Evolutionary conservation across 2,888 invertebrate species (phyloP).

Genomic region (Mesorhabditis sp.): DNA sequence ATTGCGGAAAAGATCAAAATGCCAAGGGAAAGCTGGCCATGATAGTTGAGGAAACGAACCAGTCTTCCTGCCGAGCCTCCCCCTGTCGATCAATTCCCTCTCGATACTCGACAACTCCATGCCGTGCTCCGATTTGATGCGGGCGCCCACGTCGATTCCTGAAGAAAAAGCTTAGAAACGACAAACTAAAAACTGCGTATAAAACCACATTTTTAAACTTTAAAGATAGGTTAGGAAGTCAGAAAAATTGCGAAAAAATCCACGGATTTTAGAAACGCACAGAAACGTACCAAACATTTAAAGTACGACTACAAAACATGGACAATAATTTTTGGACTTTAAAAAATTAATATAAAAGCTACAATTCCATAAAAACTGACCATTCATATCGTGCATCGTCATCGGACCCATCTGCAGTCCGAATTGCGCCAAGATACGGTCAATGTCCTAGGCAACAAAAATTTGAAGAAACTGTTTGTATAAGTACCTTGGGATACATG

Average conservation of each 20-base stretch:
- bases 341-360: not conserved
- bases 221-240: too few species aligned
- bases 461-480: not conserved
- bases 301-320: too few species aligned
- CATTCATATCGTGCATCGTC: conserved; percentile 47
- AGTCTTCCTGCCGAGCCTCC: conserved; percentile 39
- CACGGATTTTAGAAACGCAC: too few species aligned
- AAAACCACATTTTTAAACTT: too few species aligned
- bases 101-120: conserved; percentile 27
- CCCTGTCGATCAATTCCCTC: conserved; percentile 22
- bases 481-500: conserved; percentile 19
- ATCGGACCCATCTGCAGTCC: conserved; percentile 46
- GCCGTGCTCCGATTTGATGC: conserved; percentile 34
- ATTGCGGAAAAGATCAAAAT: too few species aligned
- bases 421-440: conserved; percentile 27
- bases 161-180: not conserved
- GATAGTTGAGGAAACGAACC: conserved; percentile 17
- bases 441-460: conserved; percentile 22
- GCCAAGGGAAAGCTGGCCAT: not conserved
- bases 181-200: not conserved
- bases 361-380: conserved; percentile 13
- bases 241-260: too few species aligned
- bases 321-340: too few species aligned
- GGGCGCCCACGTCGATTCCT: conserved; percentile 36
- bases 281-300: too few species aligned